These are phyloP conservation scores for Tympanoctomys barrerae DNA, from an alignment of 2,797 vertebrate genomes.

Conservation along the genomic window DNA sequence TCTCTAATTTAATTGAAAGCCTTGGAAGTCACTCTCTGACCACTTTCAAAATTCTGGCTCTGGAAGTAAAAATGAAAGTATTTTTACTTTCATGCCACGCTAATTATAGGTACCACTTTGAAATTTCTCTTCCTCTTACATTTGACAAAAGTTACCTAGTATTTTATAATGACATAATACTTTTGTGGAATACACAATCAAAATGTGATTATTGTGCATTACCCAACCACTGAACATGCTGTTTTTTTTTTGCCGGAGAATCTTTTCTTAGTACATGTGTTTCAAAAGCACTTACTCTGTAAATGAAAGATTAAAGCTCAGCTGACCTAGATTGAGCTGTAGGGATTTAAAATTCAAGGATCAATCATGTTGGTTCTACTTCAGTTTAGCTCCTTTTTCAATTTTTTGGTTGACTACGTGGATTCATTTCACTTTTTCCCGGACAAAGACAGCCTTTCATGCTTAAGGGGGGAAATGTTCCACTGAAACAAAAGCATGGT, in stretches of 20 bases:
- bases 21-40: slow-evolving; percentile 65
- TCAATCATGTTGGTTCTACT: slow-evolving; percentile 53
- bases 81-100: slow-evolving; percentile 72
- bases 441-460: slow-evolving; percentile 60
- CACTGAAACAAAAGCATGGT: background rate
- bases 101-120: slow-evolving; percentile 80
- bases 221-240: slow-evolving; percentile 71
- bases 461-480: background rate
- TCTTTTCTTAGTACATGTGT: slow-evolving; percentile 81
- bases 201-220: slow-evolving; percentile 75
- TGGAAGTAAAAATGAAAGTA: slow-evolving; percentile 75
- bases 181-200: slow-evolving; percentile 78
- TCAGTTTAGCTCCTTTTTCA: slow-evolving; percentile 58
- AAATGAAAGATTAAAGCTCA: slow-evolving; percentile 78
- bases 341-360: slow-evolving; percentile 64
- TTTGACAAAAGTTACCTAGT: slow-evolving; percentile 80
- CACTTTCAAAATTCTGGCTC: slow-evolving; percentile 73
- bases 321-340: slow-evolving; percentile 68
- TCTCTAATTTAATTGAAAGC: slow-evolving; percentile 75
- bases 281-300: slow-evolving; percentile 76
- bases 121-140: slow-evolving; percentile 64
- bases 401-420: slow-evolving; percentile 55
- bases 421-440: slow-evolving; percentile 46
- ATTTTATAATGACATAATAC: slow-evolving; percentile 79
- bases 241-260: slow-evolving; percentile 73